Conservation (phyloP, 2,113 vertebrate species). For the Periophthalmus modestus region DNA sequence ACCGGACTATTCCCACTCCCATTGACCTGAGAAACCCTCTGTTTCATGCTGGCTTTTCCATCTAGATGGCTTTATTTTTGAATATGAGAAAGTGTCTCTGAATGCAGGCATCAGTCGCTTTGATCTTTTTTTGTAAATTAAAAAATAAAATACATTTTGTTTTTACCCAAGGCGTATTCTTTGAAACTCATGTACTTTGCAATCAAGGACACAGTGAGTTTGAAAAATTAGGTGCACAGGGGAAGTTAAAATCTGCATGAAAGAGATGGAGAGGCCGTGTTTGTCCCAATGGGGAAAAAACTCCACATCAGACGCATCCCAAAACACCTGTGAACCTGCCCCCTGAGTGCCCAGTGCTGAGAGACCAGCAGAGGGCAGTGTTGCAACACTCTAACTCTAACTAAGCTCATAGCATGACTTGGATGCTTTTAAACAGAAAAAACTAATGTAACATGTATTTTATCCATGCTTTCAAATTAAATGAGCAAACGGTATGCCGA, state of each 20-base stretch:
- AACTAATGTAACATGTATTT: too few species aligned
- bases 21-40: constrained; percentile 15
- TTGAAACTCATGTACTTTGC: constrained; percentile 32
- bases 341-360: neutral
- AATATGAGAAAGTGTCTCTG: constrained; percentile 14
- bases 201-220: constrained; percentile 26
- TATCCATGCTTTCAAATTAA: too few species aligned
- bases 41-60: constrained; percentile 21
- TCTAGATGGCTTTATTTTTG: neutral
- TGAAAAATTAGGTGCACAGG: constrained; percentile 3
- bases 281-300: constrained; percentile 6
- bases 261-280: constrained; percentile 21
- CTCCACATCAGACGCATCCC: neutral
- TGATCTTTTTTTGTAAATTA: constrained; percentile 28
- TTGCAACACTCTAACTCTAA: neutral
- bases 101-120: constrained; percentile 39
- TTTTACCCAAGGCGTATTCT: constrained; percentile 26
- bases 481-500: too few species aligned
- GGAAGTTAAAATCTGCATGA: constrained; percentile 14
- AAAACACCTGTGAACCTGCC: constrained; percentile 18
- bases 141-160: constrained; percentile 46
- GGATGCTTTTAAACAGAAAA: neutral
- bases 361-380: constrained; percentile 29
- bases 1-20: constrained; percentile 15
- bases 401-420: neutral